Conservation (phyloP, 2,888 invertebrate species). For the Operophtera brumata region DNA sequence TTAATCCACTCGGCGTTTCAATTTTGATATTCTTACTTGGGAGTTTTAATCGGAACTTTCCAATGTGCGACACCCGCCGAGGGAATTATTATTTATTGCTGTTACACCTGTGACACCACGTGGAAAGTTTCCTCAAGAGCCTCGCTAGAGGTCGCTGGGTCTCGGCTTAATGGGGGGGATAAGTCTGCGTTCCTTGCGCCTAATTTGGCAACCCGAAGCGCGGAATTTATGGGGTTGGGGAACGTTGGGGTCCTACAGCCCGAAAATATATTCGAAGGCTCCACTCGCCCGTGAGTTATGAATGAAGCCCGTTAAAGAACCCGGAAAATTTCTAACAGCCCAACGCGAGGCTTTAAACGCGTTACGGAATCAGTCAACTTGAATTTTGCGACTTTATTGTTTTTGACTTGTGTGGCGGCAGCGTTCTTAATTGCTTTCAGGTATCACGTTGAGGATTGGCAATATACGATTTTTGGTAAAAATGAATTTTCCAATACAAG, state of each 20-base stretch:
- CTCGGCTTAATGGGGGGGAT: conserved; percentile 63
- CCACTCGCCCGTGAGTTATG: conserved; percentile 79
- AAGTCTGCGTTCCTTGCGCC: conserved; percentile 76
- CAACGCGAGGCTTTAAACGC: conserved; percentile 42
- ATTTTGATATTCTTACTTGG: conserved; percentile 36
- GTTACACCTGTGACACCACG: conserved; percentile 67
- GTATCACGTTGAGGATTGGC: neutral
- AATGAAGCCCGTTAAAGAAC: conserved; percentile 80
- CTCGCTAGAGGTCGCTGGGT: conserved; percentile 46
- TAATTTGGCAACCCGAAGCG: conserved; percentile 80
- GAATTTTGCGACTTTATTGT: conserved; percentile 28
- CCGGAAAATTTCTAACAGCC: conserved; percentile 78
- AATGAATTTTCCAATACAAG: too few relatives aligned
- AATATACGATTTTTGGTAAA: too few relatives aligned
- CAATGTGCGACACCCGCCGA: conserved; percentile 43
- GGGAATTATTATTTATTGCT: conserved; percentile 54
- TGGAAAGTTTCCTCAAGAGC: conserved; percentile 65
- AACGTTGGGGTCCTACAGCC: conserved; percentile 64
- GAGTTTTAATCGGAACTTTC: conserved; percentile 38
- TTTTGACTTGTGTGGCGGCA: conserved; percentile 13
- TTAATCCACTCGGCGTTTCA: conserved; percentile 33
- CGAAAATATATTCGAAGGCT: conserved; percentile 77
- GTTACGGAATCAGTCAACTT: conserved; percentile 39
- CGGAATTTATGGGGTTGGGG: conserved; percentile 71
- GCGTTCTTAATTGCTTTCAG: neutral